These are phyloP conservation scores for Paramacrobiotus metropolitanus DNA, from an alignment of 1,140 invertebrate genomes.

Conservation along the genomic window DNA sequence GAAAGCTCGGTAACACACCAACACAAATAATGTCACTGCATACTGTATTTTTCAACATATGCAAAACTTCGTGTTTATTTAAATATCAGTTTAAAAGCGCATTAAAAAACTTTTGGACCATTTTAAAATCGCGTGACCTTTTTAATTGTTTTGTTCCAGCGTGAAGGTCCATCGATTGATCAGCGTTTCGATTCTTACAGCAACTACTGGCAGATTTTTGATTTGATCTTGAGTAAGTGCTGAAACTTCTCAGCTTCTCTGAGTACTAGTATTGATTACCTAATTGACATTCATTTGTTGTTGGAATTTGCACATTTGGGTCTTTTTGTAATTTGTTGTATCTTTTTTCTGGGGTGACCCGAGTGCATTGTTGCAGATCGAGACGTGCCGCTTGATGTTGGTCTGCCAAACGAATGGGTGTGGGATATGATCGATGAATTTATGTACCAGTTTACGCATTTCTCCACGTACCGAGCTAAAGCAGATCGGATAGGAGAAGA, in stretches of 20 bases:
- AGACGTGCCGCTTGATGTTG: conserved; percentile 61
- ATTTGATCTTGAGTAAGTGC: conserved; percentile 55
- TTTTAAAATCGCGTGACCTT: too few relatives aligned
- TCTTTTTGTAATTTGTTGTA: too few relatives aligned
- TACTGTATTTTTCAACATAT: conserved; percentile 2
- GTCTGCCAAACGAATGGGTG: conserved; percentile 92
- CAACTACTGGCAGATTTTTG: conserved; percentile 95
- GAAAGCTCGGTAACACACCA: conserved; percentile 28
- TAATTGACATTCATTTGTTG: neutral
- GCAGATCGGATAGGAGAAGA: conserved; percentile 54
- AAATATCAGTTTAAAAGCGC: too few relatives aligned
- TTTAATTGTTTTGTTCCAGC: conserved; percentile 33
- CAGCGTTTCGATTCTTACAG: conserved; percentile 85
- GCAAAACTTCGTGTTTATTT: neutral
- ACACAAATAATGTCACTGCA: too few relatives aligned
- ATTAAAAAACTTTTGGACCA: too few relatives aligned
- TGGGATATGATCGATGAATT: conserved; percentile 98
- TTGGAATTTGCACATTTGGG: neutral
- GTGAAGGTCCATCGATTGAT: conserved; percentile 52
- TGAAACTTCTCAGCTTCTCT: neutral
- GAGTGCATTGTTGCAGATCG: conserved; percentile 32
- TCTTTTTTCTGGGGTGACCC: too few relatives aligned
- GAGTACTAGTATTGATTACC: too few relatives aligned
- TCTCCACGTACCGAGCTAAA: conserved; percentile 33
- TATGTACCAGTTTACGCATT: conserved; percentile 32